Evolutionary conservation across 2,113 vertebrate species (phyloP), one percentile per base, ranked within the genome.

Genomic region (Lycocorax pyrrhopterus): DNA sequence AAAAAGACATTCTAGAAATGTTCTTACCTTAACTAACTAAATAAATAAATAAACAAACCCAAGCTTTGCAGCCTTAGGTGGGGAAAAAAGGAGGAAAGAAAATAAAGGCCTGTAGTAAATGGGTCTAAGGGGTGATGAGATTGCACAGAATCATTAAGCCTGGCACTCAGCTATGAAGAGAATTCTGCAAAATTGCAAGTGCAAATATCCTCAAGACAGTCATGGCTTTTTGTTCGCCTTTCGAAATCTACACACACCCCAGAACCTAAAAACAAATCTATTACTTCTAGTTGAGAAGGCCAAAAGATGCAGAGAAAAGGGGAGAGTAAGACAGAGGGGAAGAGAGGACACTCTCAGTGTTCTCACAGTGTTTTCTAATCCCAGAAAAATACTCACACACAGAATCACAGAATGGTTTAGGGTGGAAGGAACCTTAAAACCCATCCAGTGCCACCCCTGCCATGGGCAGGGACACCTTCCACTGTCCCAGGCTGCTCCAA

Each of bases 371-470:
- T 41, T 56, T 53, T 67, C 12, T 39, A 58, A 53, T 71, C 37
- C 7, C 35, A 58, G 10, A 60, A 72, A 91, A 53, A 37, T 22
- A 33, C 9, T 63, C 32, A 19, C n/a, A 55, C 14, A 16, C 4
- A 47, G 29, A 63, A 41, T 35, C 16, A 3, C 21, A 9, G 26
- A 63, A 47, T 15, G 20, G 7, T 47, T 35, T 30, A 5, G 4
- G 29, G 1, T 1, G 16, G 4, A 23, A 39, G 6, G 8, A 5
- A 62, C 5, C 5, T 7, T 8, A 56, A 55, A 47, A 1, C 19
- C 3, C 19, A 21, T 2, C 49, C 25, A 20, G 16, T 30, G 4
- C n/a, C 47, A 39, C 10, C 6, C 47, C 23, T 9, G 29, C 18
- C 63, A 53, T 33, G 44, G 23, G 23, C 39, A 53, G 16, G 39